These are phyloP conservation scores for Geopemphigus sp. DNA, from an alignment of 1,140 invertebrate genomes.

Conservation along the genomic window DNA sequence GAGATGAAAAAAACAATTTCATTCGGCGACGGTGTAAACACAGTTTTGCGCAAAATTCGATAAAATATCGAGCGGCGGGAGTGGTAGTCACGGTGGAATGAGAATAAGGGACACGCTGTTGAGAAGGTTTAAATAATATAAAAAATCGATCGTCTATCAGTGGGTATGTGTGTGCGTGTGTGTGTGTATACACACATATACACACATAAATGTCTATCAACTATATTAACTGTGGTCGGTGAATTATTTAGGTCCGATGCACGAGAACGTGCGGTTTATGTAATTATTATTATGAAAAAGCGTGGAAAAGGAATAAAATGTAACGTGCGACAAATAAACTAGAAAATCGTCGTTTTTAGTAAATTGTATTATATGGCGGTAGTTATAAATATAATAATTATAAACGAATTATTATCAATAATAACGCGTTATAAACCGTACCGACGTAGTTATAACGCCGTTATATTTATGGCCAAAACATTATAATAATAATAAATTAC, in stretches of 20 bases:
- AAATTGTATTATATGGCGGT: too few species aligned
- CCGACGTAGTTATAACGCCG: too few species aligned
- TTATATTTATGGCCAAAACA: too few species aligned
- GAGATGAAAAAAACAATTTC: neutral
- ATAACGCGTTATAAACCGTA: too few species aligned
- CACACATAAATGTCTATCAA: too few species aligned
- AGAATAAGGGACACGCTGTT: neutral
- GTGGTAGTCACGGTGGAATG: neutral
- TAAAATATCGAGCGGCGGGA: neutral
- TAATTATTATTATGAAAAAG: neutral
- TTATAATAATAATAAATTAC: too few species aligned
- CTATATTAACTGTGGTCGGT: neutral
- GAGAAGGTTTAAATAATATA: constrained; percentile 11
- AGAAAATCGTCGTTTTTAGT: neutral
- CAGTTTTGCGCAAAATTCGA: too few species aligned
- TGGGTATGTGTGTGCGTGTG: too few species aligned
- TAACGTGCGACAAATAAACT: neutral
- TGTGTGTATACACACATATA: too few species aligned
- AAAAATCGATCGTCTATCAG: neutral
- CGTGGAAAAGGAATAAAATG: neutral
- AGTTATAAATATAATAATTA: too few species aligned
- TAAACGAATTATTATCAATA: too few species aligned
- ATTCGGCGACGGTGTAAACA: neutral
- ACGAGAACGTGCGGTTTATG: neutral
- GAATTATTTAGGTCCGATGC: neutral